Evolutionary conservation across 2,113 vertebrate species (phyloP), one percentile per base, ranked within the genome.

Genomic region (Solea senegalensis): DNA sequence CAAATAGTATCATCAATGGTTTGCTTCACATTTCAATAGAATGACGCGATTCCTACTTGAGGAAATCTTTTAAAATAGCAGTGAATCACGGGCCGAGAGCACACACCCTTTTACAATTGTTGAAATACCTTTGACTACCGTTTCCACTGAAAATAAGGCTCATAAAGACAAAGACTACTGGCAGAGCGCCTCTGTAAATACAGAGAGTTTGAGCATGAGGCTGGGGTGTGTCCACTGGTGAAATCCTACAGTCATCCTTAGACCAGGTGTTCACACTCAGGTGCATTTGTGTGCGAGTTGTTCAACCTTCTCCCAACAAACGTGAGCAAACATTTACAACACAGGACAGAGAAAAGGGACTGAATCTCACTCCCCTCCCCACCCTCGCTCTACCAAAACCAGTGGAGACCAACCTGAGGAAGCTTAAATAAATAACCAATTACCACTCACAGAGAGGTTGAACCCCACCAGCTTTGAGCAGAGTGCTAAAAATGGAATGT

Each of bases 361-460:
- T 9, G 55, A 50, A 28, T 40, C 53, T 48, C 55, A 41, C 59
- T 27, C 74, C 52, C 52, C 60, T 48, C 69, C 48, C 50, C 48
- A 50, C 44, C 21, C 21, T 21, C 50, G 27, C 57, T 58, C 63
- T 54, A 78, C 60, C 60, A 68, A 83, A 85, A 67, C 65, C 87
- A 87, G 71, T 52, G 51, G 81, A 86, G 85, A 89, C 78, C 88
- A 89, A 90, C 86, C 90, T 82, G 84, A 86, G 80, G 86, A 88
- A 88, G 90, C 90, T 90, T 91, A 91, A 91, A 93, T 93, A 92
- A 92, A 93, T 93, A 93, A 92, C 85, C 90, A 91, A 91, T 92
- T 93, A 93, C 81, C 82, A 82, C 81, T 78, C 13, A 52, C 69
- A 63, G 80, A 74, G 79, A 72, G 48, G 76, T 77, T 87, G 84